phyloP scores from a whole-genome alignment of 2,888 invertebrate genomes.

The Rosalia funebris region DNA sequence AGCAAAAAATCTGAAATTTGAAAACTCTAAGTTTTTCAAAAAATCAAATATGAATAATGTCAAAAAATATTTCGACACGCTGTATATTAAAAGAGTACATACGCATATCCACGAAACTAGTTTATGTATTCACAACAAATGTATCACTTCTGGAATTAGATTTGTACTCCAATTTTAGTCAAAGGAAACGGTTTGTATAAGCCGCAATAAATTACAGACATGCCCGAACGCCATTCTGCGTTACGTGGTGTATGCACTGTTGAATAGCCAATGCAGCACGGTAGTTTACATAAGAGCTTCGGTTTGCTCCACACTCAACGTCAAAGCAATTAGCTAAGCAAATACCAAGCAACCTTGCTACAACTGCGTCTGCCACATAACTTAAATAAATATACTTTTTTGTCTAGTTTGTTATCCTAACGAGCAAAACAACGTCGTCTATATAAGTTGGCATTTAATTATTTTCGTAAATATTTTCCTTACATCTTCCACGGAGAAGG shows the following conservation, averaged over 20 bases:
- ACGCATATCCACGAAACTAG: no score
- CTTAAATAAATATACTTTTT: neutral
- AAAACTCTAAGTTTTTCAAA: no score
- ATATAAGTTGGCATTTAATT: conserved; percentile 28
- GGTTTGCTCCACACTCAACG: conserved; percentile 5
- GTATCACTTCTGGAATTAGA: no score
- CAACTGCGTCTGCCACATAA: neutral
- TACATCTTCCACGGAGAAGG: conserved; percentile 16
- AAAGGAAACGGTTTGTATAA: neutral
- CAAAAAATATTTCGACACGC: no score
- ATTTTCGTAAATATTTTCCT: conserved; percentile 33
- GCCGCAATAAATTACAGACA: neutral
- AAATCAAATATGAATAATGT: no score
- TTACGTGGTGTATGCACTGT: neutral
- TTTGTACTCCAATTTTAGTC: neutral
- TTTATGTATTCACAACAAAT: no score
- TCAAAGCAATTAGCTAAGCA: conserved; percentile 9
- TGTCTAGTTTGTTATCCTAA: conserved; percentile 11
- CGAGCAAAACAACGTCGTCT: conserved; percentile 14
- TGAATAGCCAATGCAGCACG: conserved; percentile 1
- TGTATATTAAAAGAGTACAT: no score
- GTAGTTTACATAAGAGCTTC: neutral
- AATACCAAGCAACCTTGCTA: neutral
- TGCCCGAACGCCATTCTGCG: neutral
- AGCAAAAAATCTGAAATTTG: no score